Evolutionary conservation across 2,888 invertebrate genomes (phyloP).

Genomic region (Phrixothrix hirtus): DNA sequence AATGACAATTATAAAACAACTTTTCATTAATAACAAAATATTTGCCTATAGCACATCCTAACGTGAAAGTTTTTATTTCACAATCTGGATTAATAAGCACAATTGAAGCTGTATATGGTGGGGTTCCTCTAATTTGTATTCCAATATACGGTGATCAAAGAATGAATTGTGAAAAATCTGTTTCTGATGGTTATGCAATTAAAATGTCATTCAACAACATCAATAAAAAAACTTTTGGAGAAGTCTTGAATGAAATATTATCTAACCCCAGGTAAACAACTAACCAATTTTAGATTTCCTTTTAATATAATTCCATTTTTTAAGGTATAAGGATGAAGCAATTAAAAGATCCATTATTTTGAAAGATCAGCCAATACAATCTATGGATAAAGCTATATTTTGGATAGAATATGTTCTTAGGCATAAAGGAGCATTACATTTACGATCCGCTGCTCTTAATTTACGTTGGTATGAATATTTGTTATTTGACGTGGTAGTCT

Average conservation of each 20-base stretch:
- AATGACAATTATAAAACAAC: conserved; percentile 39
- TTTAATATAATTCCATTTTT: background rate
- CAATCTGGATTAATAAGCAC: conserved; percentile 60
- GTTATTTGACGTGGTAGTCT: conserved; percentile 43
- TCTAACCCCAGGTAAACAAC: conserved; percentile 44
- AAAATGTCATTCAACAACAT: conserved; percentile 48
- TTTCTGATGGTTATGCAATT: conserved; percentile 39
- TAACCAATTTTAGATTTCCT: background rate
- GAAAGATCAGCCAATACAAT: conserved; percentile 43
- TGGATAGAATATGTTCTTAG: conserved; percentile 47
- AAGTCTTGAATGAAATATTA: conserved; percentile 42
- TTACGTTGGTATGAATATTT: conserved; percentile 43
- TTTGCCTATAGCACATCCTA: conserved; percentile 60
- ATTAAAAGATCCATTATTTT: conserved; percentile 39
- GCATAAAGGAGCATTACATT: conserved; percentile 44
- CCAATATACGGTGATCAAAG: conserved; percentile 61
- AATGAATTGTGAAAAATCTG: conserved; percentile 56
- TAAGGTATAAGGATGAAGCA: conserved; percentile 41
- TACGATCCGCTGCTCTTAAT: conserved; percentile 39
- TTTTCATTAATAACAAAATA: conserved; percentile 36
- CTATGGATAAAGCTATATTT: conserved; percentile 42
- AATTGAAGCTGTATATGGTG: conserved; percentile 50
- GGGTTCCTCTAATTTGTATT: conserved; percentile 59
- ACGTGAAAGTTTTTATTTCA: conserved; percentile 62
- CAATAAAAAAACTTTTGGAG: conserved; percentile 44